Evolutionary conservation across 2,113 vertebrate genomes (phyloP), one percentile per base, ranked within the genome.

Genomic region (Ammodramus savannarum): DNA sequence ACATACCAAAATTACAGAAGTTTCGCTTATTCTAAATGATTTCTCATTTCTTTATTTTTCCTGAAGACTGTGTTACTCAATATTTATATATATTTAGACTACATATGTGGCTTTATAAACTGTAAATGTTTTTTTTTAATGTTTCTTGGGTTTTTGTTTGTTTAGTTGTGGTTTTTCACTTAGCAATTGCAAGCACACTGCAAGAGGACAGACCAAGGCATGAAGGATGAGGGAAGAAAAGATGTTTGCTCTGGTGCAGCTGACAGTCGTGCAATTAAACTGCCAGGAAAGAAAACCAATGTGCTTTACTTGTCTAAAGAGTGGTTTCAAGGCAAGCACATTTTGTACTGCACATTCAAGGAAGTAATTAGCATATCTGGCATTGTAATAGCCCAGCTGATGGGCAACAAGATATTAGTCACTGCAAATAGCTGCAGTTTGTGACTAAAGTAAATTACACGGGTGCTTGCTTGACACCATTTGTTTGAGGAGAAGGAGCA

Each of bases 241-340:
- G 85, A 85, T 90, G 82, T 97, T 97, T 96, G 85, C 95, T 96
- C 81, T 96, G 94, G 97, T 97, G 83, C 85, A 95, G 79, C 61
- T 96, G 97, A 97, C 96, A 97, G 90, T 85, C 0, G 14, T 95
- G 85, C 95, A 97, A 97, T 98, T 98, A 97, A 96, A 92, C 90
- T 98, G 96, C 94, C 96, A 97, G 91, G 75, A 82, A 48, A 89
- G 72, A 92, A 92, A 83, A 80, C n/a, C 54, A 68, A 57, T n/a
- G 59, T 23, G 27, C 51, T 95, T 81, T 95, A 57, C 84, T 90
- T 90, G 44, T 93, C 83, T 95, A 73, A 94, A 96, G 91, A 95
- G 88, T 67, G 69, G 73, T 93, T 97, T 97, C 63, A 87, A 91
- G 90, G 58, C 43, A 82, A 93, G 93, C 58, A 96, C 91, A 90